Evolutionary conservation across 1,140 invertebrate genomes (phyloP).

Genomic region (Hycleus cichorii): DNA sequence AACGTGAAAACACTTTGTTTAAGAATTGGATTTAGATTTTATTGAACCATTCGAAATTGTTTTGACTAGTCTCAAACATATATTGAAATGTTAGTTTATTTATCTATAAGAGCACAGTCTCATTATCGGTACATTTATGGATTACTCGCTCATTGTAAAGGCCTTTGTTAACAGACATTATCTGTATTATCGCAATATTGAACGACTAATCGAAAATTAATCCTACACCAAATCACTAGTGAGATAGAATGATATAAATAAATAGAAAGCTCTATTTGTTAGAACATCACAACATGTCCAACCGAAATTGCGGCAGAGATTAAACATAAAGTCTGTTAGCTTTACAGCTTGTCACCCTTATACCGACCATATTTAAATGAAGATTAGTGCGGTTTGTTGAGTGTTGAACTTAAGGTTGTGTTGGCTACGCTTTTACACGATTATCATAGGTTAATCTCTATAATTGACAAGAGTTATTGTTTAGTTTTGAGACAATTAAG

Average conservation of each 20-base stretch:
- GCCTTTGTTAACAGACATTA: conserved; percentile 11
- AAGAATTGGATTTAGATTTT: not conserved
- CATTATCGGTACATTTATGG: not conserved
- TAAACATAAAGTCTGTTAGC: conserved; percentile 12
- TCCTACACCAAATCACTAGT: not conserved
- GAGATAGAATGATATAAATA: too few relatives aligned
- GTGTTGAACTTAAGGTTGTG: conserved; percentile 11
- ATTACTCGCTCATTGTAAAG: conserved; percentile 4
- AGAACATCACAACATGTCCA: conserved; percentile 12
- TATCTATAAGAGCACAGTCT: not conserved
- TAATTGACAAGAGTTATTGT: too few relatives aligned
- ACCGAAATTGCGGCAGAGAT: conserved; percentile 12
- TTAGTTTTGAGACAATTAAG: too few relatives aligned
- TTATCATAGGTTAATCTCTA: too few relatives aligned
- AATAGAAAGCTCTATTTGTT: conserved; percentile 1
- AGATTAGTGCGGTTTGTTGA: conserved; percentile 11
- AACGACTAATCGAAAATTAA: conserved; percentile 19
- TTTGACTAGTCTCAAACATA: too few relatives aligned
- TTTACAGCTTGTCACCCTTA: conserved; percentile 12
- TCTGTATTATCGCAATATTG: conserved; percentile 14
- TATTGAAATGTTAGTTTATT: too few relatives aligned
- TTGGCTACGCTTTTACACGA: too few relatives aligned
- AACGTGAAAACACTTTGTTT: not conserved
- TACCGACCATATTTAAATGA: conserved; percentile 12
- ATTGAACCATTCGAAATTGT: too few relatives aligned